Evolutionary conservation across 2,113 vertebrate species (phyloP).

Genomic region (Haplotaxodon microlepis): DNA sequence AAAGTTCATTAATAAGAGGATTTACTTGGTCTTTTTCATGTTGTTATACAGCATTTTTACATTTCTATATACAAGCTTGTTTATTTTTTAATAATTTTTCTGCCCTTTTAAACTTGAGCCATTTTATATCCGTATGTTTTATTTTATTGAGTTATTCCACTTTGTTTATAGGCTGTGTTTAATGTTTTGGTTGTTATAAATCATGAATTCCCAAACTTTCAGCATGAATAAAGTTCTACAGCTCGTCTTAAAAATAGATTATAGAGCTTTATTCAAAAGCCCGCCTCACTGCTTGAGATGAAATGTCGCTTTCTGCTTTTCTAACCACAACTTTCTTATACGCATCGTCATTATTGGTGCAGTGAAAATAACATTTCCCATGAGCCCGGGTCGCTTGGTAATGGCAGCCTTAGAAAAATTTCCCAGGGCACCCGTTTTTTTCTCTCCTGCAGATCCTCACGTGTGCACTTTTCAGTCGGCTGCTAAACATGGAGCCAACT

Average conservation of each 20-base stretch:
- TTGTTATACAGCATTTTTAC: neutral
- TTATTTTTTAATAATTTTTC: neutral
- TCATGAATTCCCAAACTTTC: neutral
- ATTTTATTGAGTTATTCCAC: neutral
- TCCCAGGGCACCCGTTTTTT: neutral
- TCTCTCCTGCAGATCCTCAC: neutral
- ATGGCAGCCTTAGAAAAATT: neutral
- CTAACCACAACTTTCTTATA: neutral
- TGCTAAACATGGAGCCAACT: neutral
- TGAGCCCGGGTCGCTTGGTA: slow-evolving; percentile 14
- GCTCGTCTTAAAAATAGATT: neutral
- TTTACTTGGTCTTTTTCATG: neutral
- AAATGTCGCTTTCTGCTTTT: neutral
- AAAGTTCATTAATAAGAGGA: neutral
- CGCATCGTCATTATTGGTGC: neutral
- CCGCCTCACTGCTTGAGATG: neutral
- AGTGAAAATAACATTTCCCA: neutral
- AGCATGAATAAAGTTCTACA: neutral
- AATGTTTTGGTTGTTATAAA: neutral
- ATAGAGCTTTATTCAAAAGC: neutral
- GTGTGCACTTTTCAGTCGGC: neutral
- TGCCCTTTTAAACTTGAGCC: neutral
- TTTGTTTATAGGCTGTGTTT: neutral
- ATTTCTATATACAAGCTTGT: neutral
- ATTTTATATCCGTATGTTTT: rapidly evolving